Conservation (phyloP, 2,888 invertebrate species). For the Standfussiana lucernea region DNA sequence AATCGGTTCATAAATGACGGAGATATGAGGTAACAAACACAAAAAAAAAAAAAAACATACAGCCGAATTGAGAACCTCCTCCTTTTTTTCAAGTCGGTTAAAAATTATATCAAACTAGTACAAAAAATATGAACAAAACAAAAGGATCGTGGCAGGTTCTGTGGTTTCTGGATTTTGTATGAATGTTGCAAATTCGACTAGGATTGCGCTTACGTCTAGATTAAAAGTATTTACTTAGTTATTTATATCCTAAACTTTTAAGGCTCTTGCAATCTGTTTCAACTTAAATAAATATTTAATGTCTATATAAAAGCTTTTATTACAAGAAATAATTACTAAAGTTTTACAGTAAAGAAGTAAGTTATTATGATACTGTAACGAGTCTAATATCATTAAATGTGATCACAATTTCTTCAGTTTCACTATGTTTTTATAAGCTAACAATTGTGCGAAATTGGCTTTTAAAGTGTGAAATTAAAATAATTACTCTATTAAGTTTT, state of each 20-base stretch:
- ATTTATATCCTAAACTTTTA: conserved; percentile 19
- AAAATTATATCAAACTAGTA: no score
- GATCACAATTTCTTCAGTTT: conserved; percentile 17
- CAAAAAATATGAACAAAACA: no score
- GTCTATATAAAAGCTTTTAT: conserved; percentile 15
- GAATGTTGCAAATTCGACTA: neutral
- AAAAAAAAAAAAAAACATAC: no score
- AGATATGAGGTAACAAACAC: no score
- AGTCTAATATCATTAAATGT: conserved; percentile 32
- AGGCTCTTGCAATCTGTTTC: neutral
- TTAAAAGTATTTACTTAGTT: conserved; percentile 1
- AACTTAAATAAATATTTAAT: conserved; percentile 27
- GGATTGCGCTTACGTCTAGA: neutral
- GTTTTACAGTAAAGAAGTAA: conserved; percentile 36
- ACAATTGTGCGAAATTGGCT: conserved; percentile 47
- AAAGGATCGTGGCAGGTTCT: no score
- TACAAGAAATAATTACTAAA: conserved; percentile 38
- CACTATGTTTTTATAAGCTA: conserved; percentile 31
- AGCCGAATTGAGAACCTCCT: no score
- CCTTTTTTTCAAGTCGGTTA: no score
- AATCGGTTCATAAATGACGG: no score
- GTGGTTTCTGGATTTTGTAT: no score
- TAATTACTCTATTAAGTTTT: conserved; percentile 34
- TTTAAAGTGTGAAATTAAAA: conserved; percentile 33
- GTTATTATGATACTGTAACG: conserved; percentile 20